Evolutionary conservation across 2,113 vertebrate species (phyloP).

Genomic region (mouse (Mus musculus)): DNA sequence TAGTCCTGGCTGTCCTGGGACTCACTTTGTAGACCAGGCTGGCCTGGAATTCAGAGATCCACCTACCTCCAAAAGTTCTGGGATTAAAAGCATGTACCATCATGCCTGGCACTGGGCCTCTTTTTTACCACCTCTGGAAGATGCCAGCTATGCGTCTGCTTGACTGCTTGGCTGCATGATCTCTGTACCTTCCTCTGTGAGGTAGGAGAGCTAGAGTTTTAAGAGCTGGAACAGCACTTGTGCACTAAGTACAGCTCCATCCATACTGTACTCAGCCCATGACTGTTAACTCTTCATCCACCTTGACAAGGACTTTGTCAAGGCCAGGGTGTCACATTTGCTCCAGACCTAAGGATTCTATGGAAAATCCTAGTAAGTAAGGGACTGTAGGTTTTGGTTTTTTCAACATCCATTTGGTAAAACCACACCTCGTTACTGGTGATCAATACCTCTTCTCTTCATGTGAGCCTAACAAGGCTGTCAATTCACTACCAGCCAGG

Average conservation of each 20-base stretch:
- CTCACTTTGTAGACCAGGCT: neutral
- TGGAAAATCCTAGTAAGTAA: neutral
- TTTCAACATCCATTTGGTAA: neutral
- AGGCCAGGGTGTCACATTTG: neutral
- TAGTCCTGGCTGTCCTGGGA: neutral
- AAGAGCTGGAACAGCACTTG: neutral
- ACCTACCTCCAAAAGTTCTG: neutral
- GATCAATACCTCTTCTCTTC: neutral
- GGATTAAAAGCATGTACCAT: neutral
- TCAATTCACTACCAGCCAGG: neutral
- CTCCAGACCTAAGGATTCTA: neutral
- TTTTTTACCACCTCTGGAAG: neutral
- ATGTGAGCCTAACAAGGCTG: neutral
- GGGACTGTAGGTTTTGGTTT: neutral
- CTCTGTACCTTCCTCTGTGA: conserved; percentile 21
- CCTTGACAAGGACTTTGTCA: neutral
- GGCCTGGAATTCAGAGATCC: neutral
- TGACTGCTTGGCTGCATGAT: neutral
- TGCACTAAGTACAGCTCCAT: neutral
- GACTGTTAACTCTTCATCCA: neutral
- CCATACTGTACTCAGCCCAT: neutral
- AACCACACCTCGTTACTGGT: neutral
- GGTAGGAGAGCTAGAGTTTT: neutral
- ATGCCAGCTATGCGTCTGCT: neutral
- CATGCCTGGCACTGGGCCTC: neutral